phyloP scores from a whole-genome alignment of 2,113 vertebrate species.

The Poicephalus gulielmi region DNA sequence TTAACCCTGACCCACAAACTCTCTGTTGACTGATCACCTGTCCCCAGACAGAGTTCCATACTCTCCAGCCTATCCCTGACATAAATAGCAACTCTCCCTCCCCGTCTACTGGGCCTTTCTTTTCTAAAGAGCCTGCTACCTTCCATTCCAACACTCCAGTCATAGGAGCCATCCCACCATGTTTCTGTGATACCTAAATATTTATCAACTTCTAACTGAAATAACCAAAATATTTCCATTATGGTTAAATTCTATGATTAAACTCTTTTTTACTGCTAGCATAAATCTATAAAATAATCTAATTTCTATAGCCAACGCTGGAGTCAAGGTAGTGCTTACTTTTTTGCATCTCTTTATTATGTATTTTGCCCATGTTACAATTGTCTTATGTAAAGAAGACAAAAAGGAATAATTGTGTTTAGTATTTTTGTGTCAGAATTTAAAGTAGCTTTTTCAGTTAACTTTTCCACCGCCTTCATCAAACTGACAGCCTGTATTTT shows the following conservation, averaged over 20 bases:
- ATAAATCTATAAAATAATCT: background rate
- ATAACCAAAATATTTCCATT: background rate
- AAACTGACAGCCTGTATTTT: slow-evolving; percentile 19
- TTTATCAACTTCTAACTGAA: background rate
- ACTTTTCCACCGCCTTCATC: background rate
- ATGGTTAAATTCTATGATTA: background rate
- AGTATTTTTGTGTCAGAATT: slow-evolving; percentile 4
- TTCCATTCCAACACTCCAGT: no score
- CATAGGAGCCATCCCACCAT: no score
- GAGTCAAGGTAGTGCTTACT: background rate
- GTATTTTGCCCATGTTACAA: background rate
- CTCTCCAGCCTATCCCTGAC: no score
- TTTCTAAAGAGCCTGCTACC: no score
- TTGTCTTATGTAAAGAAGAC: background rate
- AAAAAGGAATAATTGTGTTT: background rate
- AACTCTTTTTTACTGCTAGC: background rate
- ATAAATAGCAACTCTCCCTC: no score
- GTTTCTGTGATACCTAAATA: background rate
- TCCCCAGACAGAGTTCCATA: no score
- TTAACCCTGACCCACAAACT: no score
- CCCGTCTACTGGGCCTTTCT: no score
- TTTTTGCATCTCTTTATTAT: background rate
- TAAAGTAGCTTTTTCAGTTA: background rate
- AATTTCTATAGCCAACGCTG: background rate
- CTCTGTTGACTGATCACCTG: no score